These are phyloP conservation scores for Sandelia bainsii DNA, from an alignment of 2,797 vertebrate species.

Conservation along the genomic window DNA sequence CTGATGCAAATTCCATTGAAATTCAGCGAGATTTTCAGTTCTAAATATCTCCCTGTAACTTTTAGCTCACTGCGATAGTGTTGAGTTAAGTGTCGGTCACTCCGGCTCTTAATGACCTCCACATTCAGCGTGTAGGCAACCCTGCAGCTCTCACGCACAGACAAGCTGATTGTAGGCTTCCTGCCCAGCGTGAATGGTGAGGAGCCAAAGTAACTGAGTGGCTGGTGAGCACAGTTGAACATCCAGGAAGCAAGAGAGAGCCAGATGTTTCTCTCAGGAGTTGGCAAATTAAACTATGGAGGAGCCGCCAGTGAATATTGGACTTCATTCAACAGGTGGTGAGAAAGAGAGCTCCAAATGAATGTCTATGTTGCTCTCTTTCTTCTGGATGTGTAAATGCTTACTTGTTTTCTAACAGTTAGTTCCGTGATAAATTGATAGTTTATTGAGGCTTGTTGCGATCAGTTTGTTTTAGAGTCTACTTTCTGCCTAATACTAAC, in stretches of 20 bases:
- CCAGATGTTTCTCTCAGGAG: constrained; percentile 70
- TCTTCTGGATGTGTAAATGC: constrained; percentile 45
- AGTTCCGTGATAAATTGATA: constrained; percentile 31
- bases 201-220: constrained; percentile 68
- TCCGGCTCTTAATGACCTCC: constrained; percentile 1
- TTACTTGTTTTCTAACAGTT: constrained; percentile 46
- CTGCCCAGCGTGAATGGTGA: constrained; percentile 58
- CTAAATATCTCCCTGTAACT: not conserved
- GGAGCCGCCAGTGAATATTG: constrained; percentile 56
- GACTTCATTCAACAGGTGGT: constrained; percentile 63
- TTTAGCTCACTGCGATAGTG: constrained; percentile 1
- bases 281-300: constrained; percentile 40
- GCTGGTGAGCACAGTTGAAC: constrained; percentile 61
- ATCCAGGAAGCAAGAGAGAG: constrained; percentile 58
- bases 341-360: constrained; percentile 28
- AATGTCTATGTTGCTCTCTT: constrained; percentile 30
- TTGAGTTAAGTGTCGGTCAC: constrained; percentile 22
- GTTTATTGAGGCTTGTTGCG: not conserved
- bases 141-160: constrained; percentile 37
- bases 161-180: constrained; percentile 57
- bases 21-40: not conserved
- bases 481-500: not conserved
- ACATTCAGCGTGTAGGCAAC: constrained; percentile 40
- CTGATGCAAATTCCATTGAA: not conserved
- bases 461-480: constrained; percentile 4